Evolutionary conservation across 2,888 invertebrate species (phyloP), one percentile per base, ranked within the genome.

Genomic region (Phortica magna): DNA sequence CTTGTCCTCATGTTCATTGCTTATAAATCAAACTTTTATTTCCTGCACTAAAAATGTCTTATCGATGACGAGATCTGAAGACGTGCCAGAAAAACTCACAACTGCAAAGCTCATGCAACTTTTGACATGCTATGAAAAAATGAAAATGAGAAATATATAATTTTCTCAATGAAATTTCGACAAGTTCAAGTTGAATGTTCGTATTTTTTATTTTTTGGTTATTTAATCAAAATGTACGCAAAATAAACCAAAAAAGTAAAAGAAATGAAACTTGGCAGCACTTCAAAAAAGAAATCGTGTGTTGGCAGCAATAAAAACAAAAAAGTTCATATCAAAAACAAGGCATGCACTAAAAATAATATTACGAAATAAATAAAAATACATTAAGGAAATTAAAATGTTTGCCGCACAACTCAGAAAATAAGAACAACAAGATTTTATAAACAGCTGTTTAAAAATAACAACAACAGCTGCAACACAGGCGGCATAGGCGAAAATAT

Each of bases 111-210:
- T 55, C 14, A 55, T 55, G 14, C 55, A 17, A 55, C 17, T 55
- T 55, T 12, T 55, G 55, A 55, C 55, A 12, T n/a, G 31, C 31
- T 31, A 31, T 31, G 31, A 31, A 31, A 31, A 31, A 31, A 31
- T 31, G n/a, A n/a, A n/a, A n/a, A n/a, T 31, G 2, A 2, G 5
- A 31, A 31, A 31, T 31, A 31, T 4, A 31, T 48, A 48, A 12
- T 72, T 55, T 70, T 78, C 65, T 75, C 76, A 76, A 75, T 70
- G 75, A 77, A 81, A 77, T 73, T 79, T 82, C 79, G 79, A 79
- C 87, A 85, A 87, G 87, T 85, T 85, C 85, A 85, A 85, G 85
- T 85, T 87, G 84, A 87, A 87, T 85, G 87, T 83, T 7, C 0
- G 10, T 41, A 1, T 39, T 31, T 65, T 39, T 65, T n/a, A 39